Percentiles rank a stretch among this genome's conserved stretches.
Evolutionary conservation across 2,797 vertebrate genomes (phyloP).

Genomic region (Esox lucius): DNA sequence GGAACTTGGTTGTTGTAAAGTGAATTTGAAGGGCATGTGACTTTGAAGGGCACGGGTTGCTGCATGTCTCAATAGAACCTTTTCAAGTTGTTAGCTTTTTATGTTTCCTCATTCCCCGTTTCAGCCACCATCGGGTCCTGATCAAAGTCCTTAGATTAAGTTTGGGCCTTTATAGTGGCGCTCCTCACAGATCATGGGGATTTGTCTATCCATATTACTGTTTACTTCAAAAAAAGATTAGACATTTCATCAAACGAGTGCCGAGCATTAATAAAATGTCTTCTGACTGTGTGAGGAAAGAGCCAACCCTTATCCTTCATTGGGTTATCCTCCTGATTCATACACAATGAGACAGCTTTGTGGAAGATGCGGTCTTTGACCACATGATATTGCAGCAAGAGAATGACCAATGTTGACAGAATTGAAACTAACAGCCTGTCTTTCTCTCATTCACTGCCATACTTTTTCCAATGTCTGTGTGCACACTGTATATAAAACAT

Average conservation of each 20-base stretch:
- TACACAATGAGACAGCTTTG: conserved; percentile 45
- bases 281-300: conserved; percentile 24
- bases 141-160: conserved; percentile 39
- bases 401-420: too few species aligned
- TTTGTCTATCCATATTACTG: conserved; percentile 20
- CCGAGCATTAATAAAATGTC: conserved; percentile 33
- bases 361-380: neutral
- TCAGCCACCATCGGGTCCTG: conserved; percentile 8
- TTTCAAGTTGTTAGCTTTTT: conserved; percentile 19
- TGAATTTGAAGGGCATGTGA: conserved; percentile 10
- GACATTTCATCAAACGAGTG: conserved; percentile 30
- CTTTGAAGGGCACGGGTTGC: conserved; percentile 9
- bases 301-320: conserved; percentile 29
- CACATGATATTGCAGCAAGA: too few species aligned
- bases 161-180: conserved; percentile 13
- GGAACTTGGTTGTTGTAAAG: neutral
- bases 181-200: conserved; percentile 17
- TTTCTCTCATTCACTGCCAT: too few species aligned
- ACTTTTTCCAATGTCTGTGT: too few species aligned
- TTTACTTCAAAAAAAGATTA: conserved; percentile 21
- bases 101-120: conserved; percentile 5
- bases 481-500: too few species aligned
- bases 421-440: too few species aligned
- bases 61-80: conserved; percentile 22
- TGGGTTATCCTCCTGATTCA: conserved; percentile 24